Conservation (phyloP, 1,140 invertebrate genomes). For the Eupristina koningsbergeri region DNA sequence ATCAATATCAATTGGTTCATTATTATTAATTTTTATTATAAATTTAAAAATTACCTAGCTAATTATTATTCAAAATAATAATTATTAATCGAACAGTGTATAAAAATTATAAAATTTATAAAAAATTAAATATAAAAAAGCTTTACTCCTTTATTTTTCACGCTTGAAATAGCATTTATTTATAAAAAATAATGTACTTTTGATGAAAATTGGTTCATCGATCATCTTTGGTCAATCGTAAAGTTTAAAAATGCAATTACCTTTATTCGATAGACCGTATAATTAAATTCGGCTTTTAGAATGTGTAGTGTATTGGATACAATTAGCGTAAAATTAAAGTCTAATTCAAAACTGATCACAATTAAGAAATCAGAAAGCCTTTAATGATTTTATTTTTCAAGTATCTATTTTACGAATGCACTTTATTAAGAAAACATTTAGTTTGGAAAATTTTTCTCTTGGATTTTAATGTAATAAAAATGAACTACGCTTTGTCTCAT, state of each 20-base stretch:
- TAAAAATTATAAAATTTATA: neutral
- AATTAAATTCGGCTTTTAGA: slow-evolving; percentile 17
- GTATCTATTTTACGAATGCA: too few species aligned
- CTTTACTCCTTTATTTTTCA: neutral
- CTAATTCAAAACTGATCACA: neutral
- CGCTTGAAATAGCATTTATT: neutral
- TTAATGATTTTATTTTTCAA: too few species aligned
- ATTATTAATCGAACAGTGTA: neutral
- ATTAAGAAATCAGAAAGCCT: neutral
- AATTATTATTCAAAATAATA: too few species aligned
- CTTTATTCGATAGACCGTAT: slow-evolving; percentile 18
- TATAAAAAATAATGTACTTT: neutral
- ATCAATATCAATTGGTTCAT: too few species aligned
- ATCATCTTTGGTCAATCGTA: neutral
- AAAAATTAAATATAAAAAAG: too few species aligned
- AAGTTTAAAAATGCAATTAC: slow-evolving; percentile 27
- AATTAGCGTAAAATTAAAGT: neutral
- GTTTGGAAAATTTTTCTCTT: neutral
- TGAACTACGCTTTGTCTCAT: neutral
- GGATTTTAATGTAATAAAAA: neutral
- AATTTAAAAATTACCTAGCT: too few species aligned
- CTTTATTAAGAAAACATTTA: neutral
- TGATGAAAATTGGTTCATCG: slow-evolving; percentile 10
- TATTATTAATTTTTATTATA: too few species aligned
- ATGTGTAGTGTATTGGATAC: neutral